Evolutionary conservation across 2,113 vertebrate genomes (phyloP).

Genomic region (Lophius piscatorius): DNA sequence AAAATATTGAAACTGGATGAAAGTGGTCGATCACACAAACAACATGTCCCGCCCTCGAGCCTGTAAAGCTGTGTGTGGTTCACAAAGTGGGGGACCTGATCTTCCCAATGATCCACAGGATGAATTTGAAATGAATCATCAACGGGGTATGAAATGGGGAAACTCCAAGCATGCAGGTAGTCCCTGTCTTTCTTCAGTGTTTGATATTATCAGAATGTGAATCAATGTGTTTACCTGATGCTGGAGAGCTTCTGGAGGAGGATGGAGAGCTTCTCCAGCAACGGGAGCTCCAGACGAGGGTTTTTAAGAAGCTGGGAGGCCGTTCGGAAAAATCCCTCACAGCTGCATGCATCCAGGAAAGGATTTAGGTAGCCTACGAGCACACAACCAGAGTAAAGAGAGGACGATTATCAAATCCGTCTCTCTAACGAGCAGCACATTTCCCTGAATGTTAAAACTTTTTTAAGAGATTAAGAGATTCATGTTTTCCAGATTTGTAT

Average conservation of each 20-base stretch:
- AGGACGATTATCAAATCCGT: slow-evolving; percentile 17
- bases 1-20: background rate
- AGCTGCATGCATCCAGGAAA: slow-evolving; percentile 88
- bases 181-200: background rate
- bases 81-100: too few relatives aligned
- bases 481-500: slow-evolving; percentile 28
- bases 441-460: slow-evolving; percentile 20
- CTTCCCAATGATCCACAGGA: too few relatives aligned
- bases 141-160: too few relatives aligned
- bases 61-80: too few relatives aligned
- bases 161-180: background rate
- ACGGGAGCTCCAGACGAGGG: slow-evolving; percentile 79
- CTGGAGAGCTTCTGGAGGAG: slow-evolving; percentile 92
- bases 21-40: too few relatives aligned
- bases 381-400: slow-evolving; percentile 24
- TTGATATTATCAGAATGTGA: background rate
- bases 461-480: slow-evolving; percentile 17
- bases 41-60: too few relatives aligned
- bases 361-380: slow-evolving; percentile 71
- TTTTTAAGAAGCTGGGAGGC: slow-evolving; percentile 83
- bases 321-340: slow-evolving; percentile 84
- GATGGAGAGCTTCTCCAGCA: slow-evolving; percentile 88
- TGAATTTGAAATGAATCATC: too few relatives aligned
- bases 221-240: slow-evolving; percentile 80
- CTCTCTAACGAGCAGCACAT: slow-evolving; percentile 24